Evolutionary conservation across 1,140 invertebrate species (phyloP).

Genomic region (Grapholita molesta): DNA sequence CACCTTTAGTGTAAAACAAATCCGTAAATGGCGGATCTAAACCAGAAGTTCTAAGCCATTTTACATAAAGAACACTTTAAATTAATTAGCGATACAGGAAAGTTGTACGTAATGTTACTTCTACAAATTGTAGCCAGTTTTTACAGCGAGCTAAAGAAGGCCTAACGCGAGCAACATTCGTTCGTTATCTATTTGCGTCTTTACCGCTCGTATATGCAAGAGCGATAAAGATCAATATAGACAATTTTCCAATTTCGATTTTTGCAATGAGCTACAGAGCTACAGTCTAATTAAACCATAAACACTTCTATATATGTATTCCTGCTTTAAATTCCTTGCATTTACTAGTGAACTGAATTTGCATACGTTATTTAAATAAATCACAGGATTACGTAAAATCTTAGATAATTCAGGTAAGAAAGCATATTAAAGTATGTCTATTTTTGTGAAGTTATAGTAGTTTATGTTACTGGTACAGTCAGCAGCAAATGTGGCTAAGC

Average conservation of each 20-base stretch:
- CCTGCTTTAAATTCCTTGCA: background rate
- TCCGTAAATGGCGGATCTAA: background rate
- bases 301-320: background rate
- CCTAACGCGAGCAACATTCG: too few relatives aligned
- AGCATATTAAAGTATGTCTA: too few relatives aligned
- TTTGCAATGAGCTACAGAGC: too few relatives aligned
- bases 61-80: background rate
- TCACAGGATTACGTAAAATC: background rate
- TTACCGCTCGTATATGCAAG: too few relatives aligned
- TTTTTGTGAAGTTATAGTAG: too few relatives aligned
- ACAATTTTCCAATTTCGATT: too few relatives aligned
- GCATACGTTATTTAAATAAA: background rate
- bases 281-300: background rate
- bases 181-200: too few relatives aligned
- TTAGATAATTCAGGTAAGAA: too few relatives aligned
- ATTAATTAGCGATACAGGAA: conserved; percentile 1
- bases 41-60: background rate
- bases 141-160: background rate
- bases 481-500: too few relatives aligned
- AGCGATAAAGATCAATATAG: too few relatives aligned
- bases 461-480: too few relatives aligned
- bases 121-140: background rate
- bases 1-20: background rate
- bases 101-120: background rate
- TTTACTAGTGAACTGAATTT: background rate